Base-by-base conservation (phyloP, 2,888 invertebrate species). In the Idaea straminata region DNA sequence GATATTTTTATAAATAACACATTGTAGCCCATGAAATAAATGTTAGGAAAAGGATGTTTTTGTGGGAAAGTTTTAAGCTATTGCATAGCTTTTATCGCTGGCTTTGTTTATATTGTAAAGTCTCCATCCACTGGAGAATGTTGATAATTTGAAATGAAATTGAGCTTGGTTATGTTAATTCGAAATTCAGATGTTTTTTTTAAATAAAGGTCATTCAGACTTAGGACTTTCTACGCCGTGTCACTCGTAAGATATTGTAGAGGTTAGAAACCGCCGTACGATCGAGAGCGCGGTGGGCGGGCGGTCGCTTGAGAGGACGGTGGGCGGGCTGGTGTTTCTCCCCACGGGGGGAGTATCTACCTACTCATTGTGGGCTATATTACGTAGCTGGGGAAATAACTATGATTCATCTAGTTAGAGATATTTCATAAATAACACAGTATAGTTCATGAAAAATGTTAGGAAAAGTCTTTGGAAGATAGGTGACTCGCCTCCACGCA, bases 321-420 rank as follows among this genome's bases (percentile, higher is more conserved):
- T 7, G 36, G 47, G 10, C 3, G 47, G 47, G 47, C 13, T 0
- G 36, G 36, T 5, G 6, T 36, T 7, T 10, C 47, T 13, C 47
- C 10, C 47, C 4, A 4, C 47, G 47, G 47, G 47, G 47, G 25
- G 25, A 25, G 25, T 25, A 25, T 25, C 25, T 47, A 47, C 13
- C 47, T 47, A 47, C 47, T 47, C 47, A 13, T 47, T 13, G 47
- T 47, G 13, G 10, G 47, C 47, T 47, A 47, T 25, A 3, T 25
- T 25, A 25, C 25, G 25, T 25, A 25, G 25, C 47, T 10, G 47
- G 7, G 63, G 65, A 61, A 64, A 68, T 61, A 64, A 62, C 66
- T 38, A 64, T 68, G 65, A 68, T 65, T 68, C 67, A 65, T 68
- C 65, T 68, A 62, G 35, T n/a, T 59, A 36, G 61, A 58, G 59